These are phyloP conservation scores for Brachyhypopomus gauderio DNA, from an alignment of 2,113 vertebrate genomes.

Conservation along the genomic window DNA sequence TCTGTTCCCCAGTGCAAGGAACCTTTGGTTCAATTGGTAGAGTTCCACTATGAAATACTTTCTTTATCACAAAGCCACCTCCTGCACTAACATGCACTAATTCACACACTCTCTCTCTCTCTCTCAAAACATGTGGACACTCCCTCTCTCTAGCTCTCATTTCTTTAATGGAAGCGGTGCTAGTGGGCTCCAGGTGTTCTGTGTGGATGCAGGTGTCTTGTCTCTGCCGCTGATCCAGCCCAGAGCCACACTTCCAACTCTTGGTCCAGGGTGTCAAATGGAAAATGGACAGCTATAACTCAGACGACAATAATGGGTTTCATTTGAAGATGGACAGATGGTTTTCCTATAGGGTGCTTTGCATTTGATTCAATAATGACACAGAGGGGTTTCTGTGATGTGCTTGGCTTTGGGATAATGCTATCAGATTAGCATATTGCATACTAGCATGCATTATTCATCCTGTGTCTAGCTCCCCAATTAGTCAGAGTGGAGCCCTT, in stretches of 20 bases:
- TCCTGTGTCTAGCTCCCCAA: constrained; percentile 60
- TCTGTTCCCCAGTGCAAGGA: constrained; percentile 55
- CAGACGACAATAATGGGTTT: background rate
- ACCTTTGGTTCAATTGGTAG: constrained; percentile 54
- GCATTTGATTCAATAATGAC: constrained; percentile 59
- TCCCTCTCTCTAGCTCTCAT: background rate
- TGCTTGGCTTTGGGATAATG: constrained; percentile 69
- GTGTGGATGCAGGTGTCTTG: background rate
- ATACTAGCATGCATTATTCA: constrained; percentile 72
- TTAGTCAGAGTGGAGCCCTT: constrained; percentile 63
- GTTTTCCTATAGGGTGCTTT: constrained; percentile 38
- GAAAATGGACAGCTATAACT: background rate
- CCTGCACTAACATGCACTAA: background rate
- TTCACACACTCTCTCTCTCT: background rate
- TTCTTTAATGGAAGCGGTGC: background rate
- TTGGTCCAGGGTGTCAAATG: background rate
- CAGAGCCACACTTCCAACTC: background rate
- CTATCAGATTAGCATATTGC: constrained; percentile 74
- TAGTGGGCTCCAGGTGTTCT: background rate
- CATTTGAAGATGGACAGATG: constrained; percentile 47
- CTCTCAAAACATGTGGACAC: too few relatives aligned
- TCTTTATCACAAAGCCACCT: constrained; percentile 24
- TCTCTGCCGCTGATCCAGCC: background rate
- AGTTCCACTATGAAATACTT: constrained; percentile 52
- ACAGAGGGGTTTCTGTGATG: constrained; percentile 60